These are phyloP conservation scores for Drosophila eugracilis DNA, from an alignment of 1,140 invertebrate species.

Conservation along the genomic window DNA sequence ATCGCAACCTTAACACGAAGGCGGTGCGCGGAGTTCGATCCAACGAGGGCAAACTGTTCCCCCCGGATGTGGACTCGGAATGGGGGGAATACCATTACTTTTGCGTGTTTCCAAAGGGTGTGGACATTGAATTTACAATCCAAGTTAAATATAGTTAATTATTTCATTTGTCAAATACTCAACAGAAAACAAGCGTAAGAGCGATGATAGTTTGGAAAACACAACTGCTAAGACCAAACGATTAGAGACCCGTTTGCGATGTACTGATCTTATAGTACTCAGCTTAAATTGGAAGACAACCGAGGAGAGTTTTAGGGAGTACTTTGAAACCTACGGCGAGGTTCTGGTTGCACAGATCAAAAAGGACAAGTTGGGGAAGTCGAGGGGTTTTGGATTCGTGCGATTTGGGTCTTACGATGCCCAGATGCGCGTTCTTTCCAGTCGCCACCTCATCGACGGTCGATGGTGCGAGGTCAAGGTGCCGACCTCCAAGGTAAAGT, in stretches of 20 bases:
- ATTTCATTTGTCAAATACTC: conserved; percentile 47
- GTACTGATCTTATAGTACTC: conserved; percentile 98
- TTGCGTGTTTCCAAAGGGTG: conserved; percentile 98
- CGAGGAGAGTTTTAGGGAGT: conserved; percentile 96
- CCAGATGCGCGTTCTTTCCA: conserved; percentile 93
- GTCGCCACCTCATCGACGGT: conserved; percentile 97
- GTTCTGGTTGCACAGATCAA: conserved; percentile 98
- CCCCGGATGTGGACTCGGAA: conserved; percentile 92
- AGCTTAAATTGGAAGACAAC: conserved; percentile 98
- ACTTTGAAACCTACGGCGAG: conserved; percentile 98
- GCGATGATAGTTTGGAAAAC: conserved; percentile 96
- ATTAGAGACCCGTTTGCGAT: conserved; percentile 95
- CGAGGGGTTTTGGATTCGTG: conserved; percentile 99
- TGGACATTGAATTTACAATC: neutral
- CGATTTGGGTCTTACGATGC: conserved; percentile 96
- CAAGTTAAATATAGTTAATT: neutral
- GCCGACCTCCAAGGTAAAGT: conserved; percentile 92
- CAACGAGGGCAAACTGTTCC: conserved; percentile 94
- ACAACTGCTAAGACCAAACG: conserved; percentile 96
- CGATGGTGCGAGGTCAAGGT: conserved; percentile 99
- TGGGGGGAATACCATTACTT: conserved; percentile 96
- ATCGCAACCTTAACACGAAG: conserved; percentile 94
- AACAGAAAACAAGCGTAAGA: conserved; percentile 97
- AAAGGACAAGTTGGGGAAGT: conserved; percentile 97
- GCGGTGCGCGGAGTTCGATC: conserved; percentile 94